phyloP scores from a whole-genome alignment of 2,113 vertebrate genomes.

The Acrocephalus kingi region DNA sequence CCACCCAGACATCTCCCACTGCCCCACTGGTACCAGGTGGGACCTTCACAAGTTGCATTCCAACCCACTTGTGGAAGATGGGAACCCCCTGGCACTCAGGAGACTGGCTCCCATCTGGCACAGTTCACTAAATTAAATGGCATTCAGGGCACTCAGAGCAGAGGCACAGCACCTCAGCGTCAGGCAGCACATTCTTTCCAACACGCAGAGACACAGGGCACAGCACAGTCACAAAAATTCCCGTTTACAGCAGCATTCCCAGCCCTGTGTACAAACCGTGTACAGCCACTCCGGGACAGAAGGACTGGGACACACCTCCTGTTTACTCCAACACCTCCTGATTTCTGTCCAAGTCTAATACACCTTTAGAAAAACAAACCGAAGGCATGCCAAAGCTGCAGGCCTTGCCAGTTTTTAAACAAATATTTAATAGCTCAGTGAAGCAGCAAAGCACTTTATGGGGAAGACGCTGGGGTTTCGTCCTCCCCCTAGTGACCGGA shows the following conservation, averaged over 20 bases:
- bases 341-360: neutral
- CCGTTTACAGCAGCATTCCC: accelerated
- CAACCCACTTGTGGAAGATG: accelerated
- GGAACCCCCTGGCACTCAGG: accelerated
- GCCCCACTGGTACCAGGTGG: accelerated
- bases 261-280: accelerated
- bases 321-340: neutral
- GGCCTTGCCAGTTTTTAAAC: neutral
- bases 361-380: neutral
- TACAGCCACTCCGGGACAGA: accelerated
- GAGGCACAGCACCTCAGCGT: accelerated
- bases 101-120: accelerated
- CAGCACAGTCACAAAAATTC: neutral
- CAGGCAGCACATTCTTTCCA: neutral
- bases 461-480: neutral
- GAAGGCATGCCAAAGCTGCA: neutral
- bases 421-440: neutral
- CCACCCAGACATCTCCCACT: neutral
- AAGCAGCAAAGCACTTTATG: neutral
- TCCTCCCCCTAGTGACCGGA: conserved; percentile 31
- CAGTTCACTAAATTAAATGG: neutral
- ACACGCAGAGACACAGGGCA: accelerated
- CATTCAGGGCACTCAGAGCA: neutral
- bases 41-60: neutral
- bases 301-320: neutral